These are phyloP conservation scores for Dicyrtomina minuta DNA, from an alignment of 2,888 invertebrate species.

Conservation along the genomic window DNA sequence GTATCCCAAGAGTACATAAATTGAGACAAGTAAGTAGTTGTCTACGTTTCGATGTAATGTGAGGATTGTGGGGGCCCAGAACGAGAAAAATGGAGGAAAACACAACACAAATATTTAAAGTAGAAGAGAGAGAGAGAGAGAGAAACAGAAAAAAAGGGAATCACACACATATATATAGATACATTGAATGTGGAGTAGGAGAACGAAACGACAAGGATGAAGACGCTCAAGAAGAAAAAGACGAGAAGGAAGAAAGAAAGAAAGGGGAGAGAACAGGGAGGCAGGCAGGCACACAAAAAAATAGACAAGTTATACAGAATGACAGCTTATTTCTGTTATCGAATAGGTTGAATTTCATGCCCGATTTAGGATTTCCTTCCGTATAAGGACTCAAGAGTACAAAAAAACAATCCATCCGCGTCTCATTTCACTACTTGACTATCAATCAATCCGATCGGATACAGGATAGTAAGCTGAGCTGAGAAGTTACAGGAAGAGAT, in stretches of 20 bases:
- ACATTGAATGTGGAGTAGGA: not conserved
- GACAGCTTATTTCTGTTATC: constrained; percentile 49
- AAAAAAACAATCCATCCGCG: constrained; percentile 38
- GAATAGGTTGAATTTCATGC: constrained; percentile 48
- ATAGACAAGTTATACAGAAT: constrained; percentile 43
- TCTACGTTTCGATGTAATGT: constrained; percentile 18
- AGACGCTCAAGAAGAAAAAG: constrained; percentile 3
- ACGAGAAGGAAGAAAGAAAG: not conserved
- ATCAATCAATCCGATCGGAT: constrained; percentile 38
- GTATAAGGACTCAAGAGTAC: constrained; percentile 27
- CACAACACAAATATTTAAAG: constrained; percentile 40
- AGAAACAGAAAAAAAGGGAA: constrained; percentile 31
- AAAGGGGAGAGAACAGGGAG: not conserved
- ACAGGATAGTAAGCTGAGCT: constrained; percentile 23
- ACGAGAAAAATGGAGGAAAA: constrained; percentile 15
- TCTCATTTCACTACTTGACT: constrained; percentile 42
- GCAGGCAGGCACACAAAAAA: constrained; percentile 32
- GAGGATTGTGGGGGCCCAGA: constrained; percentile 22
- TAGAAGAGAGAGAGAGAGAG: constrained; percentile 24
- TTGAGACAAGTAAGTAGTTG: constrained; percentile 30
- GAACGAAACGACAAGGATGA: not conserved
- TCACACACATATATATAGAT: not conserved
- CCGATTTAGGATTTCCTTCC: constrained; percentile 40
- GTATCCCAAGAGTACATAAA: constrained; percentile 26
- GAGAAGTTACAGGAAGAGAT: constrained; percentile 32